Evolutionary conservation across 1,140 invertebrate genomes (phyloP).

Genomic region (Argopecten irradians): DNA sequence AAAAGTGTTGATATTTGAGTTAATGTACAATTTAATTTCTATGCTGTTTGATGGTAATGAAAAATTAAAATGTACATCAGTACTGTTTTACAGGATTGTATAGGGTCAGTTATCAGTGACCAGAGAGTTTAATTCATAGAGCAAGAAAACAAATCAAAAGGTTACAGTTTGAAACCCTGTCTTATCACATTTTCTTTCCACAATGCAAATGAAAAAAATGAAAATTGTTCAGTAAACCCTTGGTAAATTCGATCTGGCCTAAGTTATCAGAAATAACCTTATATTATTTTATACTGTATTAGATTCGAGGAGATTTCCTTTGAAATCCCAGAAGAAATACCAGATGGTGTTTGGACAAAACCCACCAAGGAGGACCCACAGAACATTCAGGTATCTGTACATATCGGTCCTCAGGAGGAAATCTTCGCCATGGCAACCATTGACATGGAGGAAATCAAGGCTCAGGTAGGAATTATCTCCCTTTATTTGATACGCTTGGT

Average conservation of each 20-base stretch:
- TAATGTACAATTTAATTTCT: no score
- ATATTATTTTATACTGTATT: conserved; percentile 26
- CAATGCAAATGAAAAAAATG: no score
- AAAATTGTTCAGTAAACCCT: no score
- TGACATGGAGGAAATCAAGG: conserved; percentile 68
- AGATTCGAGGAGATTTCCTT: conserved; percentile 70
- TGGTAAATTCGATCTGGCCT: no score
- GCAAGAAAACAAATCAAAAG: no score
- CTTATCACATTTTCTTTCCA: no score
- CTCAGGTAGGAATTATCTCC: conserved; percentile 52
- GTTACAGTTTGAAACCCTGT: no score
- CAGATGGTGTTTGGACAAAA: conserved; percentile 41
- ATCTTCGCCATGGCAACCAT: conserved; percentile 74
- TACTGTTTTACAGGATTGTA: no score
- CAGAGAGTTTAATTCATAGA: no score
- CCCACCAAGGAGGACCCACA: conserved; percentile 52
- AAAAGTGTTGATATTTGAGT: neutral
- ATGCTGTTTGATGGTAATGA: no score
- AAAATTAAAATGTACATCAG: no score
- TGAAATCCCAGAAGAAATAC: conserved; percentile 60
- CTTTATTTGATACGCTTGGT: neutral
- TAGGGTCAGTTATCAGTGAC: no score
- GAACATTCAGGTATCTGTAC: conserved; percentile 65
- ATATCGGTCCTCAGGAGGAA: conserved; percentile 69
- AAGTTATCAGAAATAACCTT: neutral